Percentiles rank a stretch among this genome's conserved stretches.
Conservation (phyloP, 2,797 vertebrate genomes). For the Cottoperca gobio region DNA sequence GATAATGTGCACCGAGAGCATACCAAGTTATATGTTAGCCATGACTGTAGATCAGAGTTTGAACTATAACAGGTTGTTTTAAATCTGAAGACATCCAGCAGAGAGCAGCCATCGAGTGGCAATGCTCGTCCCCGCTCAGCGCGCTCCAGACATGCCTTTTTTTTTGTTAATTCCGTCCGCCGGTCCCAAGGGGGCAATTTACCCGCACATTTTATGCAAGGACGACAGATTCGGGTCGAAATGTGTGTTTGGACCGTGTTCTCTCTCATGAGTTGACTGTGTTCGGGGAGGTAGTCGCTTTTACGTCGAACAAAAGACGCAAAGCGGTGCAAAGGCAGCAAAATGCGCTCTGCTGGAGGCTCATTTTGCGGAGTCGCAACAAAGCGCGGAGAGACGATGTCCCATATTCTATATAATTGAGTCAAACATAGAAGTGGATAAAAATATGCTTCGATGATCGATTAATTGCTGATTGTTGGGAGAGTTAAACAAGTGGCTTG, state of each 20-base stretch:
- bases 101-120: constrained; percentile 32
- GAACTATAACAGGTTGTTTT: neutral
- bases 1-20: neutral
- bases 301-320: constrained; percentile 81
- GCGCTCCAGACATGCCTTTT: constrained; percentile 54
- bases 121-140: constrained; percentile 43
- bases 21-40: rapidly evolving
- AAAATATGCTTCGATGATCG: too few species aligned
- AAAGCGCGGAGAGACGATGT: constrained; percentile 63
- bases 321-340: constrained; percentile 71
- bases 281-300: neutral
- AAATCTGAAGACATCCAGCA: neutral
- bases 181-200: neutral
- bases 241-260: constrained; percentile 17
- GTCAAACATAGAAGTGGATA: neutral
- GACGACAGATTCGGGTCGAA: neutral
- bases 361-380: constrained; percentile 72
- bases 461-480: neutral
- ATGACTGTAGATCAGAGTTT: rapidly evolving
- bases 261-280: constrained; percentile 54
- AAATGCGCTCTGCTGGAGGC: constrained; percentile 72
- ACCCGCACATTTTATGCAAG: rapidly evolving
- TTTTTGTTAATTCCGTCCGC: constrained; percentile 48
- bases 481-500: neutral
- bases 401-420: rapidly evolving